Conservation (phyloP, 1,140 invertebrate species). For the Nautilus pompilius region DNA sequence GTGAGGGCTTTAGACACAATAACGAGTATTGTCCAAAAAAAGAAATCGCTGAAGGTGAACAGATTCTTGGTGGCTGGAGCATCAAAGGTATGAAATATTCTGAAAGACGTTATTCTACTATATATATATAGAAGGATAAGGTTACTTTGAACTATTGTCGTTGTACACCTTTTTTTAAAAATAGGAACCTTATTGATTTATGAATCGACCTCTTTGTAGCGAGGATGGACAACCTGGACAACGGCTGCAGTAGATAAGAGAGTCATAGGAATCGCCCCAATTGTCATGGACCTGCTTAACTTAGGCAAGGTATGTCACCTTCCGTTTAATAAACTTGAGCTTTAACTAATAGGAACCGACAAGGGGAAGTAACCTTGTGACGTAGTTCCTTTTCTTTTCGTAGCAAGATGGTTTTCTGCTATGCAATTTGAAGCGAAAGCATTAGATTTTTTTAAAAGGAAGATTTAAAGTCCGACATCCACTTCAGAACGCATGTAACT, state of each 20-base stretch:
- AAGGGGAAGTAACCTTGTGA: no score
- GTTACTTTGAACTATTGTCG: no score
- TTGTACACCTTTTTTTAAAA: not conserved
- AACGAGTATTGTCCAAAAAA: conserved; percentile 20
- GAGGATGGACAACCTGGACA: conserved; percentile 51
- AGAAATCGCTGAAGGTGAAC: conserved; percentile 13
- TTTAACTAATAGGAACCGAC: no score
- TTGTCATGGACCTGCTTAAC: conserved; percentile 47
- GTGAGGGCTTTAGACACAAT: conserved; percentile 42
- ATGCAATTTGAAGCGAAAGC: no score
- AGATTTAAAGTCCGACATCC: no score
- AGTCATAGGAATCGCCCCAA: conserved; percentile 43
- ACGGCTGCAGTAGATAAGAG: conserved; percentile 43
- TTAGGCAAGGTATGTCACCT: conserved; percentile 35
- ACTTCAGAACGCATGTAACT: no score
- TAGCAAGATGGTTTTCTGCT: no score
- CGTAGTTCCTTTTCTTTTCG: no score
- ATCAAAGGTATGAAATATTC: conserved; percentile 32
- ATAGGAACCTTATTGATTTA: not conserved
- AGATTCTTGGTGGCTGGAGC: conserved; percentile 41
- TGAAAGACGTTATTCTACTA: no score
- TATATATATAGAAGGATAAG: no score
- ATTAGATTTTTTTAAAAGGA: no score
- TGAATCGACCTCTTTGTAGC: conserved; percentile 19
- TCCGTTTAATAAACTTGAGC: no score